phyloP scores from a whole-genome alignment of 2,113 vertebrate genomes.

The Podilymbus podiceps region DNA sequence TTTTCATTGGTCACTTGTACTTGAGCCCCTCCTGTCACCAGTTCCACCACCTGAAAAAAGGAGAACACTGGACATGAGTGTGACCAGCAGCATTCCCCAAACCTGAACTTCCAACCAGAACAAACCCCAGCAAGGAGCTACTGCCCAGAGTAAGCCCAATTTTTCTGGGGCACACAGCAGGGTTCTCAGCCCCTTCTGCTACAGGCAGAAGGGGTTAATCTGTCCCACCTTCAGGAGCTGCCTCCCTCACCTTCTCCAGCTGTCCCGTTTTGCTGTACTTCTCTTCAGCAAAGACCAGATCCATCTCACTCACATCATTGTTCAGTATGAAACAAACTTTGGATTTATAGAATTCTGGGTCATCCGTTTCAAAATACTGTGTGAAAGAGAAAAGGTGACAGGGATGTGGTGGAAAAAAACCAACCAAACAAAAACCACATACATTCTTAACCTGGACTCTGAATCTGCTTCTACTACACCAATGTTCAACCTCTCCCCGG shows the following conservation, averaged over 20 bases:
- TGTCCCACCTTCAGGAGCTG: neutral
- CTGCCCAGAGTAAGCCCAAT: neutral
- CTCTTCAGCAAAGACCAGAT: conserved; percentile 96
- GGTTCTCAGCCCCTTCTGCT: neutral
- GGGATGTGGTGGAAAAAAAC: neutral
- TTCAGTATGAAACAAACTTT: conserved; percentile 98
- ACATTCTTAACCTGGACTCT: neutral
- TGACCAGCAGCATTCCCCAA: neutral
- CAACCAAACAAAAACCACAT: neutral
- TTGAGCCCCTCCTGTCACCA: conserved; percentile 92
- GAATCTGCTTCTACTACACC: neutral
- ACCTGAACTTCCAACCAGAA: neutral
- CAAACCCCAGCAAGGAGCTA: neutral
- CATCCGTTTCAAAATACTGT: conserved; percentile 97
- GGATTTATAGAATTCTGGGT: conserved; percentile 98
- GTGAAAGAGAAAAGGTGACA: neutral
- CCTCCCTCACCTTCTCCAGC: conserved; percentile 90
- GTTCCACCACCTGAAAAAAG: conserved; percentile 86
- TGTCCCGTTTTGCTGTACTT: conserved; percentile 95
- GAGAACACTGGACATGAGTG: neutral
- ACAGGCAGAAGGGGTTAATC: neutral
- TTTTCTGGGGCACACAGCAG: neutral
- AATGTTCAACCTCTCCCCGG: neutral
- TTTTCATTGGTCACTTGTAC: conserved; percentile 93
- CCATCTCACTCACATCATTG: conserved; percentile 98